Evolutionary conservation across 2,888 invertebrate genomes (phyloP).

Genomic region (Eilema griseolum): DNA sequence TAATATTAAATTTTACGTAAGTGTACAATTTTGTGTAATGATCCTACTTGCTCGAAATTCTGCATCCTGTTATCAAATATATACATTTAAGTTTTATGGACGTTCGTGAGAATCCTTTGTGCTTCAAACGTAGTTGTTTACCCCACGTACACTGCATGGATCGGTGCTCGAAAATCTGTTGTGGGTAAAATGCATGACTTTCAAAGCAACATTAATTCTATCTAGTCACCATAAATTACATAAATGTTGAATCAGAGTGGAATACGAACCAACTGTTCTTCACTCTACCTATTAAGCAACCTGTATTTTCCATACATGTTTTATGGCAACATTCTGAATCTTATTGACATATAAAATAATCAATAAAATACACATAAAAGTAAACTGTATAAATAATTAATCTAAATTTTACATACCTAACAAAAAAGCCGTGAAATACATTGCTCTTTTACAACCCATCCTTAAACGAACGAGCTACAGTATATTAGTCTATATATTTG

Average conservation of each 20-base stretch:
- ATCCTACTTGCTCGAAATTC: background rate
- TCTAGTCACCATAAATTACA: background rate
- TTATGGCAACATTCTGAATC: background rate
- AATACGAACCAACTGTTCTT: background rate
- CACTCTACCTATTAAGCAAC: background rate
- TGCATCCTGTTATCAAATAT: background rate
- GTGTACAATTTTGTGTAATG: background rate
- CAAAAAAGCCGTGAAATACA: background rate
- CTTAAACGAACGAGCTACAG: slow-evolving; percentile 5
- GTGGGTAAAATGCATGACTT: background rate
- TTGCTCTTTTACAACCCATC: background rate
- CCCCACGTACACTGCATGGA: background rate
- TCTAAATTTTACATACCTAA: slow-evolving; percentile 1
- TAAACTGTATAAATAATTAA: background rate
- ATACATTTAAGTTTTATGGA: background rate
- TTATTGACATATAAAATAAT: background rate
- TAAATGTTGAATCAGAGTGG: background rate
- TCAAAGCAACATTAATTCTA: background rate
- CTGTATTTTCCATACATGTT: background rate
- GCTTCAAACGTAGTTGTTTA: background rate
- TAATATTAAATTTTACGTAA: background rate
- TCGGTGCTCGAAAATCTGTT: background rate
- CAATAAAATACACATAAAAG: background rate
- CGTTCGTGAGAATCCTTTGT: background rate
- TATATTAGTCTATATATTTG: slow-evolving; percentile 16